A percentile compares a stretch with the other conserved stretches of the same genome.
Evolutionary conservation across 1,140 invertebrate species (phyloP).

Genomic region (Holcopasites calliopsidis): DNA sequence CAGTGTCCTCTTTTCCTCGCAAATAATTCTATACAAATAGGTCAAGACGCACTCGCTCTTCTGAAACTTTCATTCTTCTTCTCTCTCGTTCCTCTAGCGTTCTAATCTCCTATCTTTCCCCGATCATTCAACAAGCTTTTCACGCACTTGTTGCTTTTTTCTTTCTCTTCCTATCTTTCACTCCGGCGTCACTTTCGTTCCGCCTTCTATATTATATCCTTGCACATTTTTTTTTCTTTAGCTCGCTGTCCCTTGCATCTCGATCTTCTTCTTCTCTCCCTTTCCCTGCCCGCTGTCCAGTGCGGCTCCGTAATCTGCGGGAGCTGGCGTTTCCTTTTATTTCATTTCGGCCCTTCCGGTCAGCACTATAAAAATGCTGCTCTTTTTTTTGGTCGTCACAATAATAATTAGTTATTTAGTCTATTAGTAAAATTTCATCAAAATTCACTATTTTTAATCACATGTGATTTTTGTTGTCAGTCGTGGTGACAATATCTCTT

Average conservation of each 20-base stretch:
- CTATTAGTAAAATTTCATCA: slow-evolving; percentile 77
- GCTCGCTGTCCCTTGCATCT: slow-evolving; percentile 9
- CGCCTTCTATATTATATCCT: not conserved
- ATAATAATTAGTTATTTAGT: slow-evolving; percentile 75
- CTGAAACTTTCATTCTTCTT: slow-evolving; percentile 20
- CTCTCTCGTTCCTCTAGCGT: not conserved
- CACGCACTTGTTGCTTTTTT: not conserved
- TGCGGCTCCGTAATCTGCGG: slow-evolving; percentile 44
- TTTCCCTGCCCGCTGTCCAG: slow-evolving; percentile 1
- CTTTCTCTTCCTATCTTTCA: not conserved
- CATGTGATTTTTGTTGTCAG: slow-evolving; percentile 77
- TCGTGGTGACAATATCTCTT: slow-evolving; percentile 74
- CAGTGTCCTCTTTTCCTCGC: slow-evolving; percentile 29
- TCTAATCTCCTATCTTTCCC: not conserved
- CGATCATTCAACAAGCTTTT: slow-evolving; percentile 3
- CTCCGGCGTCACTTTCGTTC: slow-evolving; percentile 7
- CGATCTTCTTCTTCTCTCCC: slow-evolving; percentile 4
- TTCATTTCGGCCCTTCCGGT: slow-evolving; percentile 31
- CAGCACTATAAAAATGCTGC: slow-evolving; percentile 54
- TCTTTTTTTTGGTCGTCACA: slow-evolving; percentile 74
- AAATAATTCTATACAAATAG: slow-evolving; percentile 71
- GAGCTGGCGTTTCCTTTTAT: slow-evolving; percentile 19
- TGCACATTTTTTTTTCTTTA: not conserved
- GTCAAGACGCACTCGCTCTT: slow-evolving; percentile 56
- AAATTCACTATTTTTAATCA: slow-evolving; percentile 77